Conservation (phyloP, 2,888 invertebrate species). For the Epinotia brunnichana region DNA sequence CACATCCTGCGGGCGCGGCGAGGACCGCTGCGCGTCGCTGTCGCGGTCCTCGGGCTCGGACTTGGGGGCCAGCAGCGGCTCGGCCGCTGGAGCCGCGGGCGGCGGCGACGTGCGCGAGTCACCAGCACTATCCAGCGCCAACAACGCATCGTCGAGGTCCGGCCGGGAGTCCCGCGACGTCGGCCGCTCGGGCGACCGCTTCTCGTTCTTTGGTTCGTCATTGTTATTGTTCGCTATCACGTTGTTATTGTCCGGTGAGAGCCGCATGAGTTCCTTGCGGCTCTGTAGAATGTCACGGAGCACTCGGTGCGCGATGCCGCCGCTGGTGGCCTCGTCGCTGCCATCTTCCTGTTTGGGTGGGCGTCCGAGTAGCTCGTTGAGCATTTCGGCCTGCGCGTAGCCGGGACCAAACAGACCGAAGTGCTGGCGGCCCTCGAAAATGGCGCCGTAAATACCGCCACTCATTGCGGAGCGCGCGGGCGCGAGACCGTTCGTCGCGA, state of each 20-base stretch:
- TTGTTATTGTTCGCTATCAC: conserved; percentile 83
- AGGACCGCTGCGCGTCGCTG: conserved; percentile 83
- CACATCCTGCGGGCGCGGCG: conserved; percentile 88
- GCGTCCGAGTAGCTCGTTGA: conserved; percentile 93
- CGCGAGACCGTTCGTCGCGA: conserved; percentile 82
- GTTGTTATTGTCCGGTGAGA: conserved; percentile 84
- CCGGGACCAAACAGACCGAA: conserved; percentile 93
- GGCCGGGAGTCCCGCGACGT: conserved; percentile 86
- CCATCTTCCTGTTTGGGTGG: conserved; percentile 88
- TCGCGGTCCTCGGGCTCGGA: conserved; percentile 86
- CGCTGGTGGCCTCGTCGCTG: conserved; percentile 80
- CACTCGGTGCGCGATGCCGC: conserved; percentile 91
- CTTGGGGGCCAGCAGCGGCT: conserved; percentile 85
- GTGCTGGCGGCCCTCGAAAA: conserved; percentile 91
- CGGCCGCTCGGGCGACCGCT: conserved; percentile 85
- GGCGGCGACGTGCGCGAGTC: conserved; percentile 81
- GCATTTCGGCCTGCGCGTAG: conserved; percentile 95
- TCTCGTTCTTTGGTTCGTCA: conserved; percentile 82
- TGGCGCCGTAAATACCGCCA: conserved; percentile 93
- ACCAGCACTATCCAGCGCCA: conserved; percentile 84
- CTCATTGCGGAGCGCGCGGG: conserved; percentile 89
- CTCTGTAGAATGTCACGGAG: conserved; percentile 95
- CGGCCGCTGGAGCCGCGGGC: conserved; percentile 82
- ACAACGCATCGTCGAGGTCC: conserved; percentile 85
- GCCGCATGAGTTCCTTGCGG: conserved; percentile 90